A percentile compares a stretch with the other conserved stretches of the same genome.
phyloP scores from a whole-genome alignment of 2,797 vertebrate genomes.

The Pempheris klunzingeri region DNA sequence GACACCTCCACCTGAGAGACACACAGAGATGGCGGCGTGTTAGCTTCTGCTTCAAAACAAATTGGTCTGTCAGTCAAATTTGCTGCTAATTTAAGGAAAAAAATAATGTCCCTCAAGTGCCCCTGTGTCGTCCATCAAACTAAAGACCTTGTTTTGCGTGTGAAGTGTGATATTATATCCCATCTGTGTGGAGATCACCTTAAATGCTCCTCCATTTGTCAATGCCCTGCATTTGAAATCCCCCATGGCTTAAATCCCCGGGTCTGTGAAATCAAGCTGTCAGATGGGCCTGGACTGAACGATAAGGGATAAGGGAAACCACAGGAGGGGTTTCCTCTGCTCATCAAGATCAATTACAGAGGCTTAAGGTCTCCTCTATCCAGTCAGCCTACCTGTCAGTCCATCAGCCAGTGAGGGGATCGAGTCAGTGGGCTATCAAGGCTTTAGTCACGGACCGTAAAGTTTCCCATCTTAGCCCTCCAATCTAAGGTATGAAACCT shows the following conservation, averaged over 20 bases:
- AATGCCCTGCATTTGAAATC: slow-evolving; percentile 68
- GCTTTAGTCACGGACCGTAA: slow-evolving; percentile 73
- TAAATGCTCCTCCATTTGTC: slow-evolving; percentile 70
- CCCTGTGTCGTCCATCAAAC: slow-evolving; percentile 52
- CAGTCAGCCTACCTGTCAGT: slow-evolving; percentile 55
- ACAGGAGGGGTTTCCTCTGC: slow-evolving; percentile 68
- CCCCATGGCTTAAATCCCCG: slow-evolving; percentile 65
- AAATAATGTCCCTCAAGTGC: neutral
- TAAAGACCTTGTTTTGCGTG: slow-evolving; percentile 31
- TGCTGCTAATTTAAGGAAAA: slow-evolving; percentile 20
- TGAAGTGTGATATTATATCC: slow-evolving; percentile 50
- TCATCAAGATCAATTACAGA: slow-evolving; percentile 80
- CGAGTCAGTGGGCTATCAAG: slow-evolving; percentile 65
- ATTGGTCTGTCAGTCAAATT: neutral
- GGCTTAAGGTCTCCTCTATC: slow-evolving; percentile 65
- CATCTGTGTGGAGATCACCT: slow-evolving; percentile 59
- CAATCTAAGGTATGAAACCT: slow-evolving; percentile 68
- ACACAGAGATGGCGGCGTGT: slow-evolving; percentile 35
- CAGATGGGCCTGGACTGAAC: slow-evolving; percentile 68
- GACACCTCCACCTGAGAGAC: slow-evolving; percentile 85
- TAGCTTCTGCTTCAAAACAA: neutral
- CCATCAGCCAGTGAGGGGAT: slow-evolving; percentile 60
- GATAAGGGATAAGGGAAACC: slow-evolving; percentile 72
- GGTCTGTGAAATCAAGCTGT: slow-evolving; percentile 78
- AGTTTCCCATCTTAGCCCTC: slow-evolving; percentile 57